A percentile compares a stretch with the other conserved stretches of the same genome.
phyloP scores from a whole-genome alignment of 1,140 invertebrate genomes.

The Penaeus vannamei region DNA sequence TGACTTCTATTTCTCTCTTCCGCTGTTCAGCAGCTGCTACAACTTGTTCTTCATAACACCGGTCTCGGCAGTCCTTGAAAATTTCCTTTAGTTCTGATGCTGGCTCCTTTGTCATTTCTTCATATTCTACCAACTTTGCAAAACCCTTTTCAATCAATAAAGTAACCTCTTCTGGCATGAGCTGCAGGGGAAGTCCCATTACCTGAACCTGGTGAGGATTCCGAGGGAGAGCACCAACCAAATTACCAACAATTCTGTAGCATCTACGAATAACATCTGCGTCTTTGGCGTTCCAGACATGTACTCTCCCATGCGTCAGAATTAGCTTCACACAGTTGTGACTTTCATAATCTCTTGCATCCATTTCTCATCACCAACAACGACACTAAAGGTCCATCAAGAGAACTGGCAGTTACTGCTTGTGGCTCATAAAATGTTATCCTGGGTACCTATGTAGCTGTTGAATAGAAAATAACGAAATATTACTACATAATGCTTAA shows the following conservation, averaged over 20 bases:
- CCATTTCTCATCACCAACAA: not conserved
- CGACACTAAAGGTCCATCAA: not conserved
- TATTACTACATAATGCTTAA: too few species aligned
- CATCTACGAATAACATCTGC: constrained; percentile 69
- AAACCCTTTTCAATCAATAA: constrained; percentile 41
- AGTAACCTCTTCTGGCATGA: constrained; percentile 51
- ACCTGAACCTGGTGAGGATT: constrained; percentile 44
- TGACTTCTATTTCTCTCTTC: constrained; percentile 35
- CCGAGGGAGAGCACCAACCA: constrained; percentile 55
- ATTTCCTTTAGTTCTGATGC: not conserved
- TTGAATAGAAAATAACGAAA: too few species aligned
- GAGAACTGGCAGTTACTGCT: not conserved
- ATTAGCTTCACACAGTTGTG: not conserved
- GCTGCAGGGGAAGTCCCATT: constrained; percentile 34
- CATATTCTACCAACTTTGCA: constrained; percentile 34
- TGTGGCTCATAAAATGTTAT: not conserved
- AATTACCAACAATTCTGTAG: constrained; percentile 71
- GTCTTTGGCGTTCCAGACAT: constrained; percentile 59
- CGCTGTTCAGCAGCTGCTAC: constrained; percentile 10
- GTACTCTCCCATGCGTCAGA: constrained; percentile 29
- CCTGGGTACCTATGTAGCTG: too few species aligned
- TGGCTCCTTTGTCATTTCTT: constrained; percentile 21
- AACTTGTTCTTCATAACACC: constrained; percentile 54
- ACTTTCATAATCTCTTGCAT: not conserved
- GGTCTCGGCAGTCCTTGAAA: not conserved